Evolutionary conservation across 2,888 invertebrate genomes (phyloP).

Genomic region (Ochropleura leucogaster): DNA sequence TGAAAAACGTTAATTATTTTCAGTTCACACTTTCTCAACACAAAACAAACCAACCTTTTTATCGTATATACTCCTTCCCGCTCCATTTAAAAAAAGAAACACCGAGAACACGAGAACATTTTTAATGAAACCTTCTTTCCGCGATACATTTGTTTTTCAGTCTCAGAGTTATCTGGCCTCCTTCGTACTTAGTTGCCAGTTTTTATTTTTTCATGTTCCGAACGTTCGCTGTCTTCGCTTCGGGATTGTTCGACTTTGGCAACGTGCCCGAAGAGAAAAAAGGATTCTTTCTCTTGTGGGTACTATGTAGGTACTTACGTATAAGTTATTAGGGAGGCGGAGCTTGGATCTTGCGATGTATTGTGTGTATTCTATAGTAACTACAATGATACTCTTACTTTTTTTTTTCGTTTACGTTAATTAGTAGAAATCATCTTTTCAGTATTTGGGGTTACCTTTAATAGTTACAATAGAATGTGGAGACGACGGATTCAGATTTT

Average conservation of each 20-base stretch:
- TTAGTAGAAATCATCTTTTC: background rate
- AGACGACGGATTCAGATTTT: no score
- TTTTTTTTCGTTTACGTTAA: background rate
- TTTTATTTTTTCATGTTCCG: conserved; percentile 61
- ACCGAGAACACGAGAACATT: conserved; percentile 45
- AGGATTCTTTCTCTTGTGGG: conserved; percentile 37
- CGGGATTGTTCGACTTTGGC: conserved; percentile 57
- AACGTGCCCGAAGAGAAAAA: conserved; percentile 52
- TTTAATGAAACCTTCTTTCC: conserved; percentile 59
- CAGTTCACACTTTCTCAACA: background rate
- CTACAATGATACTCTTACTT: background rate
- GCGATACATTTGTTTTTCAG: conserved; percentile 59
- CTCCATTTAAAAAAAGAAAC: conserved; percentile 33
- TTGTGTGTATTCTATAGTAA: conserved; percentile 4
- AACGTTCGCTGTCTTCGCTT: conserved; percentile 44
- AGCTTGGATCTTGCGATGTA: conserved; percentile 23
- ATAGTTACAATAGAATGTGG: background rate
- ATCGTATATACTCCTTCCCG: conserved; percentile 20
- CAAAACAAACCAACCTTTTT: conserved; percentile 19
- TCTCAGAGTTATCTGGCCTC: conserved; percentile 46
- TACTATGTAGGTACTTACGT: conserved; percentile 28
- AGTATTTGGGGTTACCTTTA: background rate
- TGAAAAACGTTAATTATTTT: background rate
- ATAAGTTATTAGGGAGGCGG: conserved; percentile 33
- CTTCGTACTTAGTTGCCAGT: conserved; percentile 43